Conservation (phyloP, 2,888 invertebrate species). For the Arrhopalites spinosus region DNA sequence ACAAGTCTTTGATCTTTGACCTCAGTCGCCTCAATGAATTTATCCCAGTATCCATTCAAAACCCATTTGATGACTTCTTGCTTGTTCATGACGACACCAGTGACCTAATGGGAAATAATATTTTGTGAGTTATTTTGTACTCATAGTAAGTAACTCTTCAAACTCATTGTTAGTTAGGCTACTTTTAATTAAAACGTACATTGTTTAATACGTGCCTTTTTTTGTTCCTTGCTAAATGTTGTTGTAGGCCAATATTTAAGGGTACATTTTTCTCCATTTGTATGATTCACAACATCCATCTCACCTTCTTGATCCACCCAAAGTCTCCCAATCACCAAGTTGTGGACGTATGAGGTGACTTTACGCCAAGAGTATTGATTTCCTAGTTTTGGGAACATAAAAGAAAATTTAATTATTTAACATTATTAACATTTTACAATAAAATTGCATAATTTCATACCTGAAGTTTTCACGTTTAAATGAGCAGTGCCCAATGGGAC, state of each 20-base stretch:
- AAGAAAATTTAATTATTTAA: constrained; percentile 57
- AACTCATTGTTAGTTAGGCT: not conserved
- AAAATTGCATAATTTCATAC: too few species aligned
- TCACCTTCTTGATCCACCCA: constrained; percentile 99
- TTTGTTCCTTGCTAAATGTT: constrained; percentile 32
- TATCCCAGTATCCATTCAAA: constrained; percentile 90
- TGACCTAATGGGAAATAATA: constrained; percentile 65
- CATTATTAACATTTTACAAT: too few species aligned
- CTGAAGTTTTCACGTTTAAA: constrained; percentile 59
- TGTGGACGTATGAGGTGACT: constrained; percentile 97
- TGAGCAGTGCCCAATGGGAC: constrained; percentile 69
- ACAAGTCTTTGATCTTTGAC: constrained; percentile 66
- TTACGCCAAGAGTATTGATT: constrained; percentile 98
- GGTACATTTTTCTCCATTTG: constrained; percentile 86
- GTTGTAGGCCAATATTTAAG: constrained; percentile 84
- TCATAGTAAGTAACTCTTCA: too few species aligned
- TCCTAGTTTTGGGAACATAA: constrained; percentile 59
- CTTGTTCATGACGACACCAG: constrained; percentile 67
- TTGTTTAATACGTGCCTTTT: constrained; percentile 26
- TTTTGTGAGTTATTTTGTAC: too few species aligned
- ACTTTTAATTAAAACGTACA: not conserved
- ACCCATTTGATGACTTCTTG: constrained; percentile 67
- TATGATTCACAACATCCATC: constrained; percentile 93
- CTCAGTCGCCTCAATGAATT: constrained; percentile 88
- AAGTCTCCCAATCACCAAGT: constrained; percentile 97